Evolutionary conservation across 1,140 invertebrate species (phyloP).

Genomic region (Tetramorium alpestre): DNA sequence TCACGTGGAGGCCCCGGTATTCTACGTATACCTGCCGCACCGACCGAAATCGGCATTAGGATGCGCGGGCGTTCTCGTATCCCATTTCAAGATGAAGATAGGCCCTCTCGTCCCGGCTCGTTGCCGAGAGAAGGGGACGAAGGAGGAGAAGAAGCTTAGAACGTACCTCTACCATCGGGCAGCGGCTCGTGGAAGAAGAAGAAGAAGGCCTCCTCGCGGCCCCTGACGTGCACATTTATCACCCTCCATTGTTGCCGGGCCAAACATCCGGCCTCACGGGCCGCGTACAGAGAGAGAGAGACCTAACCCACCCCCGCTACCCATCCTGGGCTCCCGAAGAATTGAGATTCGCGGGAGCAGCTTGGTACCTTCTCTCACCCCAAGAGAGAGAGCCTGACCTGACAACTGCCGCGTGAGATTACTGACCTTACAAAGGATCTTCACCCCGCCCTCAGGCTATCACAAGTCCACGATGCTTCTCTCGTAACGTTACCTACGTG

Average conservation of each 20-base stretch:
- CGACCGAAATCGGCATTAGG: conserved; percentile 79
- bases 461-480: conserved; percentile 6
- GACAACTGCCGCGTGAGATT: conserved; percentile 53
- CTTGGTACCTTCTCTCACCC: conserved; percentile 33
- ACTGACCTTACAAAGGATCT: conserved; percentile 56
- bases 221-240: conserved; percentile 82
- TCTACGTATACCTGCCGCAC: conserved; percentile 41
- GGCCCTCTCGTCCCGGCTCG: conserved; percentile 68
- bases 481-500: background rate
- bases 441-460: conserved; percentile 21
- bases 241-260: conserved; percentile 81
- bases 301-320: conserved; percentile 30
- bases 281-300: conserved; percentile 67
- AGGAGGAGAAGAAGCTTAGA: conserved; percentile 66
- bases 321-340: conserved; percentile 60
- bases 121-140: conserved; percentile 56
- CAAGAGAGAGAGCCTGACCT: conserved; percentile 18
- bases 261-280: conserved; percentile 81
- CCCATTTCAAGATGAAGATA: conserved; percentile 85
- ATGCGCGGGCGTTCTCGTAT: conserved; percentile 81
- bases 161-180: conserved; percentile 58
- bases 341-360: conserved; percentile 79
- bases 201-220: conserved; percentile 73
- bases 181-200: conserved; percentile 75
- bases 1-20: conserved; percentile 3